Evolutionary conservation across 2,888 invertebrate genomes (phyloP).

Genomic region (Tipula confusa): DNA sequence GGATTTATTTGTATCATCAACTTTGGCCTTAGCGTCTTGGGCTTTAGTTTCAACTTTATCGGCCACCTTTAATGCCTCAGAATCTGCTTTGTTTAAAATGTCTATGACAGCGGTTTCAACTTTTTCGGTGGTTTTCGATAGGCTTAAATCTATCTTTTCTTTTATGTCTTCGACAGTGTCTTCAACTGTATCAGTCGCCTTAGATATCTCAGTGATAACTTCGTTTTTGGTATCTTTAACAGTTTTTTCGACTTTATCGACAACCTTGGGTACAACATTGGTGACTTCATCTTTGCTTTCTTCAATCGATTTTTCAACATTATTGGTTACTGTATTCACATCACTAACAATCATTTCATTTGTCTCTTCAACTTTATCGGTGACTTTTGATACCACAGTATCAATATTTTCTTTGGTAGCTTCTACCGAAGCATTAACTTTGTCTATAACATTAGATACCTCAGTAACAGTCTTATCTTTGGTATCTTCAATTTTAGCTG

Average conservation of each 20-base stretch:
- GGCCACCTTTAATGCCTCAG: too few relatives aligned
- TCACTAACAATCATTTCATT: neutral
- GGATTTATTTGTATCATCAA: too few relatives aligned
- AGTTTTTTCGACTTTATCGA: conserved; percentile 31
- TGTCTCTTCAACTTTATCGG: conserved; percentile 29
- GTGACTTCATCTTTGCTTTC: conserved; percentile 29
- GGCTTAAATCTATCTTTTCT: too few relatives aligned
- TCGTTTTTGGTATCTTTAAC: conserved; percentile 30
- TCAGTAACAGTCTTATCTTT: neutral
- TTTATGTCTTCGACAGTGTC: neutral
- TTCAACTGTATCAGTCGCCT: neutral
- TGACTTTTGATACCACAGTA: neutral
- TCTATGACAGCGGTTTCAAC: too few relatives aligned
- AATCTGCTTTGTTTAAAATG: too few relatives aligned
- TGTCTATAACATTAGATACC: neutral
- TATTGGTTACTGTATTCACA: neutral
- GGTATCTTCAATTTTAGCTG: neutral
- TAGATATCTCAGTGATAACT: too few relatives aligned
- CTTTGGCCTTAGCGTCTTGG: too few relatives aligned
- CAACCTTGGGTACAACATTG: too few relatives aligned
- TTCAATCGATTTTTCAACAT: conserved; percentile 33
- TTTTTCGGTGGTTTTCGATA: too few relatives aligned
- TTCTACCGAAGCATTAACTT: conserved; percentile 30
- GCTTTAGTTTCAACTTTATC: too few relatives aligned
- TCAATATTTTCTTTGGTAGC: conserved; percentile 27